These are phyloP conservation scores for Albula glossodonta DNA, from an alignment of 2,113 vertebrate genomes.

Conservation along the genomic window DNA sequence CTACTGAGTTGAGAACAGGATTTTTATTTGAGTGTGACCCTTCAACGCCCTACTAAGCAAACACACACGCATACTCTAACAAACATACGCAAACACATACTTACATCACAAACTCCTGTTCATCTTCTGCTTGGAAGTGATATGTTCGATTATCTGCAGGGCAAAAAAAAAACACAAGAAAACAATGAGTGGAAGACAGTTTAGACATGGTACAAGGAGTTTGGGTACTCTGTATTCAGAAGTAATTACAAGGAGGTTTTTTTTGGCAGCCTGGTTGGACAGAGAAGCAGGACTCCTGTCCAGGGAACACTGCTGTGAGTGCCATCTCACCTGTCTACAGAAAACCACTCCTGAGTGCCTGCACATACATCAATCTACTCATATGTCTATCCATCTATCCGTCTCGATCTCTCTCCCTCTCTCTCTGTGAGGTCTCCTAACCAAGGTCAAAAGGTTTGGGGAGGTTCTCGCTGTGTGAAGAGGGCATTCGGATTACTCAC, in stretches of 20 bases:
- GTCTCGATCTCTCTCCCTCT: not conserved
- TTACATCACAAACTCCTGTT: constrained; percentile 88
- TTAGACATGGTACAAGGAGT: not conserved
- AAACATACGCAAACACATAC: constrained; percentile 35
- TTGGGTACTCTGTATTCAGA: too few species aligned
- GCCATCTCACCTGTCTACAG: not conserved
- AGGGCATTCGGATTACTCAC: constrained; percentile 65
- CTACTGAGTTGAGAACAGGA: too few species aligned
- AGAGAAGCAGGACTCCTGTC: too few species aligned
- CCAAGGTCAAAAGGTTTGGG: not conserved
- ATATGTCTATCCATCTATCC: not conserved
- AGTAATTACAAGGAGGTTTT: too few species aligned
- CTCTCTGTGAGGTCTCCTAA: not conserved
- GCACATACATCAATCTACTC: not conserved
- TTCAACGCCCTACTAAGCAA: not conserved
- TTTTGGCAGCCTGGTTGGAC: too few species aligned
- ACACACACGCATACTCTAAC: constrained; percentile 18
- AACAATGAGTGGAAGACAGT: not conserved
- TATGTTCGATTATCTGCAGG: constrained; percentile 86
- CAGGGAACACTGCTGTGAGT: not conserved
- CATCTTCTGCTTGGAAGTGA: constrained; percentile 88
- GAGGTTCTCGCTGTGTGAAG: not conserved
- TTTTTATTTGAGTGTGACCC: not conserved
- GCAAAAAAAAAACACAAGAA: constrained; percentile 25
- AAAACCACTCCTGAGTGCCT: not conserved